Base-by-base conservation (phyloP, 2,888 invertebrate genomes). In the Prionchulus punctatus region DNA sequence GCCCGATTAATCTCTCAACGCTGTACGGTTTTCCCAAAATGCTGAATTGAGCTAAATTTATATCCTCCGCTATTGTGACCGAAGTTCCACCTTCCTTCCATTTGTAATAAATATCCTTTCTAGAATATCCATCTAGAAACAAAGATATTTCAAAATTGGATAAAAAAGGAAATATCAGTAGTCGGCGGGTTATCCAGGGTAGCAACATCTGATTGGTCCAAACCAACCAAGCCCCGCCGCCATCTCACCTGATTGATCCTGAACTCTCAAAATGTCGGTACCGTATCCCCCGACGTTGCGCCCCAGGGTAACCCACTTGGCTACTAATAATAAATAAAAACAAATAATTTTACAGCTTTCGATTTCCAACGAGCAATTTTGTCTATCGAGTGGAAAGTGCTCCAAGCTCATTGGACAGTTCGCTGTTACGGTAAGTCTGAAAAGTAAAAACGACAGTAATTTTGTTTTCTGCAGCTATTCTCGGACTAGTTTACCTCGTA, bases 11-110 rank as follows among this genome's bases (percentile, higher is more conserved):
- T 43, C 70, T 60, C 54, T 69, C 69, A 43, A 65, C 61, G 51
- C 65, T 63, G 54, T 64, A 62, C 54, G 67, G 66, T 4, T 66
- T 66, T 30, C 64, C 66, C 28, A 73, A 18, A 15, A 49, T 66
- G 12, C 65, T 63, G 56, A 71, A 72, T 61, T 73, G 72, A 1
- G 72, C 72, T 54, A 72, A 60, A 57, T 71, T 67, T 1, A 73
- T 70, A 48, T 67, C 66, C 54, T 68, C 67, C 27, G 70, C 64
- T 21, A 64, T 65, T n/a, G 72, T 70, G 25, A 66, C 60, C 49
- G 65, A 64, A 12, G 60, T 36, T n/a, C n/a, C n/a, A n/a, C 48
- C 62, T 2, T 59, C 56, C 49, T 66, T 64, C 72, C 72, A 73
- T 48, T 63, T 67, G 60, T 73, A 72, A 27, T 64, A 62, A 43